Base-by-base conservation (phyloP, 2,888 invertebrate genomes). In the Trichacis sp. region DNA sequence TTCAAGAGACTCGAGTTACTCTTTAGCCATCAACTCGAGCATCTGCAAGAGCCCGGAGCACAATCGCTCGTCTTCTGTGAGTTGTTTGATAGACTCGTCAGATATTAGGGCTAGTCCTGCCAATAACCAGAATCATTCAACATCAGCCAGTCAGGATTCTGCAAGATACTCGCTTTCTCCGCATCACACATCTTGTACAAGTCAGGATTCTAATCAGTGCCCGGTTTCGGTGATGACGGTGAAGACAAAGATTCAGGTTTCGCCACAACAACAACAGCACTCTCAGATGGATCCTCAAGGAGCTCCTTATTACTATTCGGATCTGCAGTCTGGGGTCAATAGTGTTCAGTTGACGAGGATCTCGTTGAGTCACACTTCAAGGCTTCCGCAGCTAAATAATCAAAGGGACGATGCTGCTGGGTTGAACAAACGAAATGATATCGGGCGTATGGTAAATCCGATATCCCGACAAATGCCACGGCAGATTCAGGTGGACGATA, bases 231-330 rank as follows among this genome's bases (percentile, higher is more conserved):
- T 67, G 3, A 69, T 72, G 2, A 64, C 70, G 2, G 57, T 69
- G 0, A 73, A 70, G 14, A 8, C 68, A 0, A 70, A 64, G 15
- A 50, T 62, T n/a, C 64, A 66, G 12, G 63, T 40, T 3, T 45
- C 72, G 0, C 52, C 64, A 1, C 54, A 64, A 1, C 69, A 64
- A 1, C 54, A 64, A 1, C 69, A 64, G 1, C 69, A 73, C 11
- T 73, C 19, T 49, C 71, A 74, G n/a, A 87, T 87, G 14, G 90
- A 90, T 69, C 90, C 91, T 65, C 88, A 90, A 55, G 84, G 85
- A 1, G 93, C 93, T 29, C 94, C 95, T 0, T 95, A 95, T 77
- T 95, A 95, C 77, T 95, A 95, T 80, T 94, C 95, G 0, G 95
- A 95, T 82, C 86, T 90, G 49, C 90, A 77, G 29, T 72, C 75